Percentiles rank a stretch among this genome's conserved stretches.
These are phyloP conservation scores for Drosophila sturtevanti DNA, from an alignment of 1,140 invertebrate genomes.

Conservation along the genomic window DNA sequence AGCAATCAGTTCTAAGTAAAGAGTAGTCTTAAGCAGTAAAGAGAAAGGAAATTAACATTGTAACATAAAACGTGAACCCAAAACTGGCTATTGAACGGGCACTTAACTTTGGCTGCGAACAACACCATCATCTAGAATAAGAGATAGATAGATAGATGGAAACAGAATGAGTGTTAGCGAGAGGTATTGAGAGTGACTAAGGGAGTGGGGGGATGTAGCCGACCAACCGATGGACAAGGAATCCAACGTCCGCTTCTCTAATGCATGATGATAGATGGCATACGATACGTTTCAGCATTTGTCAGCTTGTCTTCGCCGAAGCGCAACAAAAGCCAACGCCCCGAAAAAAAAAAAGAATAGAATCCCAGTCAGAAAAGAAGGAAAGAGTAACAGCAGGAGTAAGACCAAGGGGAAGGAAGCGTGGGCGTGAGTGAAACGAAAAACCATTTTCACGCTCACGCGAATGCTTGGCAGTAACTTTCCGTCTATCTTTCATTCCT, in stretches of 20 bases:
- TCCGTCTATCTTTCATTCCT: conserved; percentile 26
- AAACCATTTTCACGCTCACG: conserved; percentile 80
- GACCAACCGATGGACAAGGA: conserved; percentile 38
- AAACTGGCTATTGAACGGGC: conserved; percentile 76
- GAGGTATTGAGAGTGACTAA: background rate
- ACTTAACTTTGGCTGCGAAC: conserved; percentile 73
- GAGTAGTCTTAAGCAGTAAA: conserved; percentile 55
- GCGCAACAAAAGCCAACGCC: conserved; percentile 78
- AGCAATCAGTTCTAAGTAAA: conserved; percentile 70
- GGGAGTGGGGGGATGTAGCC: conserved; percentile 10
- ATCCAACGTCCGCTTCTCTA: conserved; percentile 51
- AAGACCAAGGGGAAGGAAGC: background rate
- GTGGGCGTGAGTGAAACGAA: conserved; percentile 61
- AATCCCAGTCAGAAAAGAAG: background rate
- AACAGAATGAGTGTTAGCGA: background rate
- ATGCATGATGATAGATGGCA: conserved; percentile 81
- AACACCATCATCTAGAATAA: conserved; percentile 29
- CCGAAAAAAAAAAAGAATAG: conserved; percentile 1
- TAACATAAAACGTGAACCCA: conserved; percentile 69
- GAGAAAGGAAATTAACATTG: conserved; percentile 78
- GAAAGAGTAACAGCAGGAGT: background rate
- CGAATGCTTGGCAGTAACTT: conserved; percentile 67
- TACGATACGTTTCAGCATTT: conserved; percentile 81
- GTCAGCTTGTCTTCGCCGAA: conserved; percentile 78
- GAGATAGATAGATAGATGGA: conserved; percentile 34